Evolutionary conservation across 1,140 invertebrate genomes (phyloP), one percentile per base, ranked within the genome.

Genomic region (Drosophila lowei): DNA sequence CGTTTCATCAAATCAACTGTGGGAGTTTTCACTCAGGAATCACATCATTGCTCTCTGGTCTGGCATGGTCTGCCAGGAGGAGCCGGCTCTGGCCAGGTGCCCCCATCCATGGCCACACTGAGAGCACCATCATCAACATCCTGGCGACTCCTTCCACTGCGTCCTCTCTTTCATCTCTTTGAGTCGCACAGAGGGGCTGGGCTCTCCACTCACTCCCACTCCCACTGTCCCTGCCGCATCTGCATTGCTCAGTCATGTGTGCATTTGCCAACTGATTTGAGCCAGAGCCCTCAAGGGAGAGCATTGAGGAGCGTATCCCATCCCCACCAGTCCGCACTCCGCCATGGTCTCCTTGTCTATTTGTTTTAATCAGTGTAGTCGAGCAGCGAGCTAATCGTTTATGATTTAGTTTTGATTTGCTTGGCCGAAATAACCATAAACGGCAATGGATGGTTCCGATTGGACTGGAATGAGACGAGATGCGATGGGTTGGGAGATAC

Each of bases 351-450:
- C 34, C 28, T 60, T 60, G 56, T 61, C 72, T 59, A 64, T 67
- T 81, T 79, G 81, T 73, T 74, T 77, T 86, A 85, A 85, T 85
- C 77, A 81, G 81, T 73, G 72, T 48, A 81, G 55, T 71, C 81
- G 58, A 86, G 58, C 81, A 70, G 77, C 55, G 59, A 67, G 70
- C 81, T 85, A 86, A 85, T 85, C 81, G 77, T 70, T 86, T 85
- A 86, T 85, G 83, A 85, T 77, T 86, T 85, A 80, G 77, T 85
- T 85, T 80, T 81, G 81, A 85, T 85, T 85, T 73, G 77, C 61
- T 72, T 52, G 70, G 73, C 52, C 59, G 47, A 77, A 77, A 61
- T 85, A 72, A 58, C 56, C 59, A 77, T 80, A 86, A 86, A 61
- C 77, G 63, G 57, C 11, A 38, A 38, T 7, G 62, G 21, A 21